These are phyloP conservation scores for fruit fly (Drosophila melanogaster) DNA, from an alignment of 1,140 invertebrate species.

Conservation along the genomic window DNA sequence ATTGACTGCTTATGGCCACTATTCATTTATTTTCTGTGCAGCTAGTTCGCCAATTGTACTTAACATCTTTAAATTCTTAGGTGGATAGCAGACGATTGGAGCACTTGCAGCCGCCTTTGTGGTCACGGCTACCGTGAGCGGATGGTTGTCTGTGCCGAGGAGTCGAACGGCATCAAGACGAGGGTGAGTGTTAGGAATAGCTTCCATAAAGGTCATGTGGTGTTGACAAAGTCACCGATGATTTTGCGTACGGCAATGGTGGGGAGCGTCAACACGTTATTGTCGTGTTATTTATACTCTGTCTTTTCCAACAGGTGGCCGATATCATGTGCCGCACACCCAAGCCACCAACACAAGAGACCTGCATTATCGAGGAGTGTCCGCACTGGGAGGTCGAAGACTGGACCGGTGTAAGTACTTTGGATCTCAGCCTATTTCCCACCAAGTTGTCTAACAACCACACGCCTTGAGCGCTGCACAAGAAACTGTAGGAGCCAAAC, in stretches of 20 bases:
- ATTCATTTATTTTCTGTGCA: constrained; percentile 42
- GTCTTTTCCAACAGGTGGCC: constrained; percentile 86
- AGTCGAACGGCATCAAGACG: constrained; percentile 88
- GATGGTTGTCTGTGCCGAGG: constrained; percentile 91
- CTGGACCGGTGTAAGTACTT: constrained; percentile 93
- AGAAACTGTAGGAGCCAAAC: constrained; percentile 15
- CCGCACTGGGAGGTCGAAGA: constrained; percentile 92
- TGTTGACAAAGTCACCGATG: constrained; percentile 26
- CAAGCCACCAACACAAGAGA: constrained; percentile 91
- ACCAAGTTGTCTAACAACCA: constrained; percentile 70
- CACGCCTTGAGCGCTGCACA: constrained; percentile 59
- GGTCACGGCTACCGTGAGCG: constrained; percentile 91
- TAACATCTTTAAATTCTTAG: constrained; percentile 85
- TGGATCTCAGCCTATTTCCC: constrained; percentile 9
- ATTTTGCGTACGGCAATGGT: constrained; percentile 55
- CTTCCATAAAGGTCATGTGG: too few relatives aligned
- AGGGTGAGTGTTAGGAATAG: constrained; percentile 86
- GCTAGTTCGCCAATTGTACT: constrained; percentile 48
- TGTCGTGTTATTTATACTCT: constrained; percentile 57
- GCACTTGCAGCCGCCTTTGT: constrained; percentile 92
- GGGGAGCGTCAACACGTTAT: constrained; percentile 49
- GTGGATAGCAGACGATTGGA: constrained; percentile 96
- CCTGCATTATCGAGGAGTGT: constrained; percentile 93
- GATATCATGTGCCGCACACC: constrained; percentile 90
- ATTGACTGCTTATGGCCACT: constrained; percentile 25